Percentiles rank a stretch among this genome's conserved stretches.
Conservation (phyloP, 2,888 invertebrate species). For the Boloria selene region DNA sequence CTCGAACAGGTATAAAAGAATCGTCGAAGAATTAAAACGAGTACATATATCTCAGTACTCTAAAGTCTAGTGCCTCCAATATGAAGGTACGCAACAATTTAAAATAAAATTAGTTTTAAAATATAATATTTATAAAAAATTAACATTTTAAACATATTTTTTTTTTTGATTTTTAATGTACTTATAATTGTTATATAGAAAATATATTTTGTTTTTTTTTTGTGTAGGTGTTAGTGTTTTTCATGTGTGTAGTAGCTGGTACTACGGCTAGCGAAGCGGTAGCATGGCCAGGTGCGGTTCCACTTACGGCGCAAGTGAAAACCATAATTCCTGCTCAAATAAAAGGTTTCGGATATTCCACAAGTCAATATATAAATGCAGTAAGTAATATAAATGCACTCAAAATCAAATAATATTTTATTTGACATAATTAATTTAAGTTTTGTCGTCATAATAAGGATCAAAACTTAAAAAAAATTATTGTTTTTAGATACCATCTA, state of each 20-base stretch:
- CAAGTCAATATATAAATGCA: slow-evolving; percentile 68
- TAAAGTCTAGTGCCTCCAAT: slow-evolving; percentile 54
- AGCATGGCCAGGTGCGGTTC: slow-evolving; percentile 49
- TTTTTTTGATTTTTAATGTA: background rate
- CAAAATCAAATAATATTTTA: background rate
- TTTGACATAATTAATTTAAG: background rate
- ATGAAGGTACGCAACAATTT: slow-evolving; percentile 62
- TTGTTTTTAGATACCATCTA: slow-evolving; percentile 58
- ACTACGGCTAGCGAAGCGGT: slow-evolving; percentile 49
- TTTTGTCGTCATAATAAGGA: too few relatives aligned
- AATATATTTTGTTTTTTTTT: slow-evolving; percentile 22
- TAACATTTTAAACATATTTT: too few relatives aligned
- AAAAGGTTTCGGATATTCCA: slow-evolving; percentile 64
- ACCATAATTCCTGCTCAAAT: slow-evolving; percentile 58
- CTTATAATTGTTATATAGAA: background rate
- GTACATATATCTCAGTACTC: slow-evolving; percentile 56
- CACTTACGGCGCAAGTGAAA: slow-evolving; percentile 47
- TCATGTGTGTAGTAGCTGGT: slow-evolving; percentile 53
- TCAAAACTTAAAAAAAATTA: slow-evolving; percentile 9
- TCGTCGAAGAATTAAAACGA: slow-evolving; percentile 55
- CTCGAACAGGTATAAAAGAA: slow-evolving; percentile 64
- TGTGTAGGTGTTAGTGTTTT: slow-evolving; percentile 53
- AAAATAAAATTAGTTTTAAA: background rate
- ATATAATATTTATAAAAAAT: background rate
- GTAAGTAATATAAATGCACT: slow-evolving; percentile 56